Evolutionary conservation across 2,797 vertebrate genomes (phyloP).

Genomic region (Gallinago stenura): DNA sequence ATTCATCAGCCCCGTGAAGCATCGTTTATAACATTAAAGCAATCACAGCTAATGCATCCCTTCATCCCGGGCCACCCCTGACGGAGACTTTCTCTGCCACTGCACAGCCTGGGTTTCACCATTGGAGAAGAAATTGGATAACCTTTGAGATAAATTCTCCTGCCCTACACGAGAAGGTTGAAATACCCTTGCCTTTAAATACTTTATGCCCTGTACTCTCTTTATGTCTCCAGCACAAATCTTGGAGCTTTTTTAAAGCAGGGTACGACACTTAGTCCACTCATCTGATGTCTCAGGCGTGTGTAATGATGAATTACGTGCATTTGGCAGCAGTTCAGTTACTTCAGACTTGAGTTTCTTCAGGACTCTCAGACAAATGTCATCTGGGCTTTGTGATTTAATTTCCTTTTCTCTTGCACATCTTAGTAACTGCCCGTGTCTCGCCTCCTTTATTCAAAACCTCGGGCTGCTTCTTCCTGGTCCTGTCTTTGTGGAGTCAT

Average conservation of each 20-base stretch:
- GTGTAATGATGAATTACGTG: not conserved
- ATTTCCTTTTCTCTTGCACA: not conserved
- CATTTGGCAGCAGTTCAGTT: conserved; percentile 16
- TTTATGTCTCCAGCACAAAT: not conserved
- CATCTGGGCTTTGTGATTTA: conserved; percentile 5
- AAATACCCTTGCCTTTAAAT: conserved; percentile 19
- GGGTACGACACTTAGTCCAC: not conserved
- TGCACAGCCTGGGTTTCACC: not conserved
- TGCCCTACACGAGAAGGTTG: not conserved
- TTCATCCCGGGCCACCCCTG: not conserved
- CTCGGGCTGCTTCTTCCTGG: not conserved
- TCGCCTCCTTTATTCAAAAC: not conserved
- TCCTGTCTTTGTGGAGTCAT: not conserved
- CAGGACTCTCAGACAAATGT: not conserved
- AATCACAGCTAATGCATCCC: not conserved
- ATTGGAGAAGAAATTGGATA: not conserved
- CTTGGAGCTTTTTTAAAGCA: not conserved
- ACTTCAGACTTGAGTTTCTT: not conserved
- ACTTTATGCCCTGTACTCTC: not conserved
- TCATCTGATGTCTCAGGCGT: not conserved
- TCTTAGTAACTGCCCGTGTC: not conserved
- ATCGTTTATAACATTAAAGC: not conserved
- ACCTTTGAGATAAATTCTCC: not conserved
- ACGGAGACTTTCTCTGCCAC: not conserved
- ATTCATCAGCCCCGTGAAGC: not conserved